A percentile compares a stretch with the other conserved stretches of the same genome.
phyloP scores from a whole-genome alignment of 2,888 invertebrate species.

The Drosophila rellima region DNA sequence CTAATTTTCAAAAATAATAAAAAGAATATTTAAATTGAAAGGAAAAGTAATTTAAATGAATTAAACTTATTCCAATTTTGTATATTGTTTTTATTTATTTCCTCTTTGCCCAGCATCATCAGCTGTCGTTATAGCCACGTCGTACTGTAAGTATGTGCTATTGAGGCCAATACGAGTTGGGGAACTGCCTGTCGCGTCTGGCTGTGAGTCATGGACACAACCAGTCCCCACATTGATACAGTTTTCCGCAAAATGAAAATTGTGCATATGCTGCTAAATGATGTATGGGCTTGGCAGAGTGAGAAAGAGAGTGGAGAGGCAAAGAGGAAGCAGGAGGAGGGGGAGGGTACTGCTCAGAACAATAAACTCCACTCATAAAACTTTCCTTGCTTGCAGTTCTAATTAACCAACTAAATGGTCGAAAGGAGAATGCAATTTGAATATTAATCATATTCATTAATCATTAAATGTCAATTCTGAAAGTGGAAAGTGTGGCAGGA shows the following conservation, averaged over 20 bases:
- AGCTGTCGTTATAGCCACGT: conserved; percentile 13
- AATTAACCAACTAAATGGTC: conserved; percentile 38
- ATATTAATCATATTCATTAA: conserved; percentile 49
- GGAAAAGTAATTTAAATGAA: too few species aligned
- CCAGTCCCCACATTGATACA: conserved; percentile 56
- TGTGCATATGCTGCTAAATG: conserved; percentile 51
- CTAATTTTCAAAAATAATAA: background rate
- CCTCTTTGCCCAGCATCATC: background rate
- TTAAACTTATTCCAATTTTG: too few species aligned
- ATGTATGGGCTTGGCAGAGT: conserved; percentile 50
- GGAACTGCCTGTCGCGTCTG: conserved; percentile 32
- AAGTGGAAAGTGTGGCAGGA: conserved; percentile 59
- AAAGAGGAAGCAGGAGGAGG: background rate
- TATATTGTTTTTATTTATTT: too few species aligned
- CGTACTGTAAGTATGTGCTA: conserved; percentile 12
- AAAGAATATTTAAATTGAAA: background rate
- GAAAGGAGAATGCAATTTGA: conserved; percentile 32
- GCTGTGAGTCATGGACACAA: conserved; percentile 59
- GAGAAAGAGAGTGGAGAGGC: background rate
- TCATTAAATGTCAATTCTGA: conserved; percentile 51
- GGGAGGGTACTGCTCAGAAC: conserved; percentile 1
- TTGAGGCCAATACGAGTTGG: conserved; percentile 66
- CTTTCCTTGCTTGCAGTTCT: conserved; percentile 27
- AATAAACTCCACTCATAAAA: conserved; percentile 44
- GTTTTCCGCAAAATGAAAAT: conserved; percentile 38